Evolutionary conservation across 2,888 invertebrate species (phyloP).

Genomic region (Nineta flava): DNA sequence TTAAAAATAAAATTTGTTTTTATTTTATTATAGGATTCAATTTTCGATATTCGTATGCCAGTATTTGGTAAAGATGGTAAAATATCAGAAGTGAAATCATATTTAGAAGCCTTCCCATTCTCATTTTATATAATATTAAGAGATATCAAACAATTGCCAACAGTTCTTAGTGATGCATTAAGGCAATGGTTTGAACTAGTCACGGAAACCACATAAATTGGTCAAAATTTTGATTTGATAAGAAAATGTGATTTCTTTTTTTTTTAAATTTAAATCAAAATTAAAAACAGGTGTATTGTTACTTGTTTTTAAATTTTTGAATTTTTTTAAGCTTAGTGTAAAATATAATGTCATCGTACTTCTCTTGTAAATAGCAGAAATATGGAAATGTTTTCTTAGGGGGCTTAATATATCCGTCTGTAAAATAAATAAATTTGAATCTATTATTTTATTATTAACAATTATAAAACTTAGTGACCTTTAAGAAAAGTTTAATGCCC

Average conservation of each 20-base stretch:
- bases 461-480: too few species aligned
- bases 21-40: conserved; percentile 54
- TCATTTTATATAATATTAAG: conserved; percentile 91
- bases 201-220: background rate
- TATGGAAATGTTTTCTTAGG: too few species aligned
- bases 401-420: too few species aligned
- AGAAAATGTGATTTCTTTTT: too few species aligned
- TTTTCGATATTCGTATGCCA: conserved; percentile 75
- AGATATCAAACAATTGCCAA: conserved; percentile 75
- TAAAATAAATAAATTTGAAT: too few species aligned
- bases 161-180: conserved; percentile 85
- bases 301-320: background rate
- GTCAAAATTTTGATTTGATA: too few species aligned
- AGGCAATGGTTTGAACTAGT: conserved; percentile 98
- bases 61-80: conserved; percentile 45
- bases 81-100: conserved; percentile 51
- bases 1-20: conserved; percentile 1
- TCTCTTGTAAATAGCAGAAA: too few species aligned
- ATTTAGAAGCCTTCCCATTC: conserved; percentile 94
- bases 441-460: too few species aligned
- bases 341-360: too few species aligned
- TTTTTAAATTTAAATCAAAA: too few species aligned
- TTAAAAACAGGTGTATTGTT: too few species aligned
- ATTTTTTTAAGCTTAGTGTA: background rate
- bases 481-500: too few species aligned